Evolutionary conservation across 2,113 vertebrate genomes (phyloP), one percentile per base, ranked within the genome.

Genomic region (Gila orcuttii): DNA sequence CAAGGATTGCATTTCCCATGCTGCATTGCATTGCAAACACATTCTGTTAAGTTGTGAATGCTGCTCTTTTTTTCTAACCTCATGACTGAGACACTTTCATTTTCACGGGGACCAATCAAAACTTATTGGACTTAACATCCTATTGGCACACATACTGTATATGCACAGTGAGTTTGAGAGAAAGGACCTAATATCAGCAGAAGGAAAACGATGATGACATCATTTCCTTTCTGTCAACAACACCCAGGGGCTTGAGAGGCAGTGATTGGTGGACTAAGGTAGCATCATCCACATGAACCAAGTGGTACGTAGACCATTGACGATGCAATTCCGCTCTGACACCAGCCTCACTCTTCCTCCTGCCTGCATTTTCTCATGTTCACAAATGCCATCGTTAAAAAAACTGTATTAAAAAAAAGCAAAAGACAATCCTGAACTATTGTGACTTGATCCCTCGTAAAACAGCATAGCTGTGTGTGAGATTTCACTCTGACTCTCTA

Each of bases 401-500:
- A 21, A 79, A 86, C 73, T 87, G 83, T 85, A 85, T 78, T 36
- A 17, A 45, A 75, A 73, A 93, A 89, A 93, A 91, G 93, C 94
- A 94, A 93, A 93, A 95, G 94, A 95, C 94, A 95, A 95, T 95
- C 94, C 91, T 93, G 87, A 87, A 92, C 91, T 92, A 92, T 92
- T 91, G 93, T 92, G 64, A 93, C 88, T 66, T 47, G 89, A 90
- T 93, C 92, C 90, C 91, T 92, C 91, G 92, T 93, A 92, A 93
- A 92, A 91, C 89, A 89, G 50, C 89, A 89, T 90, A 89, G 89
- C 89, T 86, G 86, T 92, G 85, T 87, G 76, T 89, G 89, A 87
- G 88, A 66, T 87, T 45, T 73, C 60, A 60, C 60, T 85, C 57
- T 69, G 69, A 86, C 78, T 90, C 84, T 88, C 83, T 83, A 85